phyloP scores from a whole-genome alignment of 2,888 invertebrate genomes.

The Megamerina dolium region DNA sequence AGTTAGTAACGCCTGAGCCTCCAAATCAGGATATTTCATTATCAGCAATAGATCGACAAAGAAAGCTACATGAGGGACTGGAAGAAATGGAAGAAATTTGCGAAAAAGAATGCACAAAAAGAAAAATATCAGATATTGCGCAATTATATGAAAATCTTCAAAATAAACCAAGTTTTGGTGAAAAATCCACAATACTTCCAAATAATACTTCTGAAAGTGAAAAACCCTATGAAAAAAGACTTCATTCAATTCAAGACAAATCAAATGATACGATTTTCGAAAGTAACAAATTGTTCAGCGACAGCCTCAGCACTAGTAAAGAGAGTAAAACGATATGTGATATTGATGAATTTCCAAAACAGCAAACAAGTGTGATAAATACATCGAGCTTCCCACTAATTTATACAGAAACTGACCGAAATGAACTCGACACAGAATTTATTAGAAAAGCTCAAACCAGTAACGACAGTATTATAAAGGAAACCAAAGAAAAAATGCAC shows the following conservation, averaged over 20 bases:
- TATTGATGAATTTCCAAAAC: constrained; percentile 30
- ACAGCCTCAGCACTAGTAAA: too few species aligned
- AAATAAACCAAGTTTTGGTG: too few species aligned
- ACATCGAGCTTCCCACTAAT: constrained; percentile 23
- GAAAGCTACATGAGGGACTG: constrained; percentile 12
- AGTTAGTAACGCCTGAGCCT: constrained; percentile 14
- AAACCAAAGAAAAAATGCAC: constrained; percentile 24
- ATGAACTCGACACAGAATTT: neutral
- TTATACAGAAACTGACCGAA: neutral
- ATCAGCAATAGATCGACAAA: constrained; percentile 18
- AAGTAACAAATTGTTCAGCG: too few species aligned
- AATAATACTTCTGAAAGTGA: constrained; percentile 9
- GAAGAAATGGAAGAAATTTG: constrained; percentile 32
- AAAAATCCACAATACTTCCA: too few species aligned
- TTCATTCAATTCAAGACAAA: constrained; percentile 17
- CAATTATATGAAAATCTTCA: constrained; percentile 23
- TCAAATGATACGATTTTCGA: constrained; percentile 10
- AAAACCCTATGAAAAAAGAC: constrained; percentile 13
- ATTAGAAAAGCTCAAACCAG: neutral
- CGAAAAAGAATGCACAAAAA: constrained; percentile 34
- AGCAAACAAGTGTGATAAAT: constrained; percentile 13
- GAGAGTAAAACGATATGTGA: constrained; percentile 24
- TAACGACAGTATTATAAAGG: constrained; percentile 16
- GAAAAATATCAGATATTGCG: constrained; percentile 23
- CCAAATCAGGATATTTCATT: constrained; percentile 18